A percentile compares a stretch with the other conserved stretches of the same genome.
phyloP scores from a whole-genome alignment of 1,140 invertebrate species.

The Pteromalus puparum region DNA sequence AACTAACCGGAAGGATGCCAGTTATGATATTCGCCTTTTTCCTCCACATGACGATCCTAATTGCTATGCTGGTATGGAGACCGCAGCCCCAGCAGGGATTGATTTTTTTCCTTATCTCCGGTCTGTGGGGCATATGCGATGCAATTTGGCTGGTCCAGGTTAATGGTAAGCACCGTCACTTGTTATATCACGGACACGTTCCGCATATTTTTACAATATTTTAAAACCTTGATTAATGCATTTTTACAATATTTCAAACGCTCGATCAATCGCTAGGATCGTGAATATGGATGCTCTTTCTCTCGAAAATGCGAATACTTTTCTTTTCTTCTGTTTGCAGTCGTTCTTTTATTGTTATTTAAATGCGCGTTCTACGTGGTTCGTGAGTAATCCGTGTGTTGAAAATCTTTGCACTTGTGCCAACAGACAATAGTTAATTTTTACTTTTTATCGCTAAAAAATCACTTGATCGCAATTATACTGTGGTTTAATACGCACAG shows the following conservation, averaged over 20 bases:
- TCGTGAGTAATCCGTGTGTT: neutral
- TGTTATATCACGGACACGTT: no score
- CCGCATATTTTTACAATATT: slow-evolving; percentile 2
- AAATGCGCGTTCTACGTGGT: neutral
- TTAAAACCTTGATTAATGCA: neutral
- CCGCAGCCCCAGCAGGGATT: slow-evolving; percentile 82
- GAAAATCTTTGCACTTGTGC: neutral
- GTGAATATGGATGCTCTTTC: slow-evolving; percentile 21
- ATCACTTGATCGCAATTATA: neutral
- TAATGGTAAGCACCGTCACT: slow-evolving; percentile 81
- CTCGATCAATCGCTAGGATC: neutral
- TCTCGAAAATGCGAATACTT: neutral
- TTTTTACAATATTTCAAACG: neutral
- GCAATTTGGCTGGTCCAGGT: slow-evolving; percentile 96
- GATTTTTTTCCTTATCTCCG: slow-evolving; percentile 89
- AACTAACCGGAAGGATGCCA: slow-evolving; percentile 86
- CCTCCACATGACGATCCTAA: slow-evolving; percentile 82
- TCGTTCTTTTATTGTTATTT: neutral
- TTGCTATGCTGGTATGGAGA: slow-evolving; percentile 83
- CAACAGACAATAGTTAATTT: neutral
- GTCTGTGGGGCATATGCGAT: slow-evolving; percentile 93
- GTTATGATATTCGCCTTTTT: slow-evolving; percentile 84
- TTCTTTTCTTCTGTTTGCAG: neutral
- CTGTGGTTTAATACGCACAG: neutral
- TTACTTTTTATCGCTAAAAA: neutral